These are phyloP conservation scores for Eublepharis macularius DNA, from an alignment of 2,113 vertebrate species.

Conservation along the genomic window DNA sequence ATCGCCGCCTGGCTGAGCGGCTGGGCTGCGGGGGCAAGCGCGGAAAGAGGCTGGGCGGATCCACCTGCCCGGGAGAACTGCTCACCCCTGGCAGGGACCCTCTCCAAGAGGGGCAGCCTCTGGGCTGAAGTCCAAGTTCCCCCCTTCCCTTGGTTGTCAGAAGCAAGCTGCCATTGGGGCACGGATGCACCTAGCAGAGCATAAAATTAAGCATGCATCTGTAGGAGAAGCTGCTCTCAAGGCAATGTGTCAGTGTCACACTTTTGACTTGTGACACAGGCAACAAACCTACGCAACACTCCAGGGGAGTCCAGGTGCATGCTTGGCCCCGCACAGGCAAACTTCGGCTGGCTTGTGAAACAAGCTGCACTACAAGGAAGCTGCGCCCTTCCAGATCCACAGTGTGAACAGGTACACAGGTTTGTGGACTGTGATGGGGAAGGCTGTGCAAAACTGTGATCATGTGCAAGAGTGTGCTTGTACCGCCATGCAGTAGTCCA, in stretches of 20 bases:
- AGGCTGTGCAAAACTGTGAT: background rate
- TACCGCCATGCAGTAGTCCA: background rate
- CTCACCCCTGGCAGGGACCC: too few relatives aligned
- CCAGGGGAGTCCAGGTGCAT: background rate
- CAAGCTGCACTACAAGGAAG: background rate
- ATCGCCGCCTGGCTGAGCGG: background rate
- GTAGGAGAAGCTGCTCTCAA: background rate
- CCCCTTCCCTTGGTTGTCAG: too few relatives aligned
- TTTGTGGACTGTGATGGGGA: background rate
- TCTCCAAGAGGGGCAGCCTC: too few relatives aligned
- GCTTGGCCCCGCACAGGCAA: too few relatives aligned
- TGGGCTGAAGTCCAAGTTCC: too few relatives aligned
- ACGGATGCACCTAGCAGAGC: background rate
- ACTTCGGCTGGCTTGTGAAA: background rate
- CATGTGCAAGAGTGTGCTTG: background rate
- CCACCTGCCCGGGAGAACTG: background rate
- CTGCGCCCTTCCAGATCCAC: background rate
- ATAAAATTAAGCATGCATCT: too few relatives aligned
- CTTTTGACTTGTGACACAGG: background rate
- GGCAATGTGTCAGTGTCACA: background rate
- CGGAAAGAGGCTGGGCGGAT: background rate
- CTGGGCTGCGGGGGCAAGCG: background rate
- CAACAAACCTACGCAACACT: fast-evolving
- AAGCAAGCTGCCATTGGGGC: background rate
- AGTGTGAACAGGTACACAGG: background rate